Conservation (phyloP, 1,140 invertebrate genomes). For the Calycopis cecrops region DNA sequence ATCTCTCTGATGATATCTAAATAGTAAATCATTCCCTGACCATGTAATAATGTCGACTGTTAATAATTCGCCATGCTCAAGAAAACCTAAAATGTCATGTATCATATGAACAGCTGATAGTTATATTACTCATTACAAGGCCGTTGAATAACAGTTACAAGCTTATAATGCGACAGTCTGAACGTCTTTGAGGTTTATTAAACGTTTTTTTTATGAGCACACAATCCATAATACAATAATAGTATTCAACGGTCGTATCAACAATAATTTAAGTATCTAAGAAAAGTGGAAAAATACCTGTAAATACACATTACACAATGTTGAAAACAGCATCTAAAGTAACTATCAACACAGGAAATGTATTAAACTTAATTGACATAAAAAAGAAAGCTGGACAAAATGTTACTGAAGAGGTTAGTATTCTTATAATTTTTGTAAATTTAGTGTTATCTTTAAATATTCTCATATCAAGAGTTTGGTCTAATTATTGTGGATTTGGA, state of each 20-base stretch:
- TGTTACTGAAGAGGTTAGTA: constrained; percentile 86
- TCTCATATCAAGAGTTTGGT: neutral
- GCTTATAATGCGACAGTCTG: neutral
- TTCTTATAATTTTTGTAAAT: neutral
- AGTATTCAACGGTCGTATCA: too few relatives aligned
- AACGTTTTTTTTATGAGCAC: too few relatives aligned
- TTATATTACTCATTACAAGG: constrained; percentile 8
- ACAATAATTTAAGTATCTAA: too few relatives aligned
- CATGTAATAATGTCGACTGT: too few relatives aligned
- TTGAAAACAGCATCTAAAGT: constrained; percentile 66
- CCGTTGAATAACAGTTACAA: neutral
- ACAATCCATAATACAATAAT: too few relatives aligned
- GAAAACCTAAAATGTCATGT: too few relatives aligned
- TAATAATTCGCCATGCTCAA: too few relatives aligned
- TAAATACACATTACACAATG: constrained; percentile 33
- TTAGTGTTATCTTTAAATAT: neutral
- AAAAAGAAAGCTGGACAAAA: constrained; percentile 89
- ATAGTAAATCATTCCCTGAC: too few relatives aligned
- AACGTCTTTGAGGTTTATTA: neutral
- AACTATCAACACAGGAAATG: constrained; percentile 89
- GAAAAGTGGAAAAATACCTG: too few relatives aligned
- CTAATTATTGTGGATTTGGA: neutral
- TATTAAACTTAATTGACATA: constrained; percentile 86
- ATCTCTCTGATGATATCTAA: too few relatives aligned
- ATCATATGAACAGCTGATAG: neutral